phyloP scores from a whole-genome alignment of 2,113 vertebrate genomes.

The Peromyscus leucopus region DNA sequence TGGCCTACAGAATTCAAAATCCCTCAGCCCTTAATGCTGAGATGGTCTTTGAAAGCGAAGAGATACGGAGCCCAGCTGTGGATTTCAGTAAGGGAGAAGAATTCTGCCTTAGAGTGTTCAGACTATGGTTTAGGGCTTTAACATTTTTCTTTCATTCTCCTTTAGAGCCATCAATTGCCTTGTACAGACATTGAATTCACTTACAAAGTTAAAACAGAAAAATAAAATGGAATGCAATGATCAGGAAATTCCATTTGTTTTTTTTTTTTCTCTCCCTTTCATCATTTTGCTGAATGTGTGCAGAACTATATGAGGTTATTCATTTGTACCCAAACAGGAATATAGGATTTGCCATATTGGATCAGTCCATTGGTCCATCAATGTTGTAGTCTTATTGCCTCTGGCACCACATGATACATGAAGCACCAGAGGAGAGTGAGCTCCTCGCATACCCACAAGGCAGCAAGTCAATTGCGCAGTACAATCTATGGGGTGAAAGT shows the following conservation, averaged over 20 bases:
- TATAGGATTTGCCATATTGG: slow-evolving; percentile 80
- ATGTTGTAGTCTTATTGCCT: slow-evolving; percentile 74
- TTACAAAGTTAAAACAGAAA: slow-evolving; percentile 82
- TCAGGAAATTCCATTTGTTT: slow-evolving; percentile 81
- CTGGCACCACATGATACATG: slow-evolving; percentile 77
- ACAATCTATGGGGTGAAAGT: slow-evolving; percentile 59
- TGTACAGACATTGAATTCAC: slow-evolving; percentile 82
- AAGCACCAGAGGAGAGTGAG: slow-evolving; percentile 52
- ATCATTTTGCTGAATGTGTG: slow-evolving; percentile 82
- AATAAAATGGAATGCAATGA: slow-evolving; percentile 83
- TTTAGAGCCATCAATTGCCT: slow-evolving; percentile 72
- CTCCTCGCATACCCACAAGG: not conserved
- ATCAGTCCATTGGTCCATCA: slow-evolving; percentile 80
- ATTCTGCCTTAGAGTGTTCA: slow-evolving; percentile 8
- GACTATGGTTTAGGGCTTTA: slow-evolving; percentile 66
- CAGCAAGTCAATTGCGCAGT: slow-evolving; percentile 70
- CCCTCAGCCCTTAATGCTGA: not conserved
- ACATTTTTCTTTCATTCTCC: slow-evolving; percentile 76
- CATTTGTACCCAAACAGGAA: slow-evolving; percentile 79
- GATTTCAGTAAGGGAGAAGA: slow-evolving; percentile 26
- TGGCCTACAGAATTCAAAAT: not conserved
- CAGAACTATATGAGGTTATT: slow-evolving; percentile 79
- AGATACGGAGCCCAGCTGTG: not conserved
- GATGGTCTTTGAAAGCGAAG: not conserved
- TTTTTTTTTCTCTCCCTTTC: slow-evolving; percentile 57